Evolutionary conservation across 2,888 invertebrate genomes (phyloP).

Genomic region (Caenorhabditis uteleia): DNA sequence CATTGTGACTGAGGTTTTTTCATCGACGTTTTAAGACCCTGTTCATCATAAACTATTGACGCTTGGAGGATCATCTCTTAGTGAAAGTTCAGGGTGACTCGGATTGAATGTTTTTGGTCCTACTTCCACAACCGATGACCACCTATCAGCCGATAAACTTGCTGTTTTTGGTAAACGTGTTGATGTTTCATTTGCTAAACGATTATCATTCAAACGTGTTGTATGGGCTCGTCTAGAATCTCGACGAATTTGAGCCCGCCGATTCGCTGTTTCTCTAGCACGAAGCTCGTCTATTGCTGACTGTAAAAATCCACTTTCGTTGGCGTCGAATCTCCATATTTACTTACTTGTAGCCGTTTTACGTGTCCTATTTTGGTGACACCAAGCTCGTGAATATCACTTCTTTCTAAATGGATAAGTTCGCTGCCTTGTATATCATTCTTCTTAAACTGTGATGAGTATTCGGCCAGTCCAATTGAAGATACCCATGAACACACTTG

Average conservation of each 20-base stretch:
- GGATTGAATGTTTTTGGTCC: too few species aligned
- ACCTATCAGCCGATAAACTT: conserved; percentile 2
- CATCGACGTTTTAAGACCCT: too few species aligned
- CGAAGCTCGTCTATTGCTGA: conserved; percentile 27
- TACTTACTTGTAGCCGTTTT: conserved; percentile 80
- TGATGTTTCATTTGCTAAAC: too few species aligned
- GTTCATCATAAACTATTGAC: too few species aligned
- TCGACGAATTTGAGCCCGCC: not conserved
- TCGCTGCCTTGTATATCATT: conserved; percentile 50
- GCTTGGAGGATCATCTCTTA: too few species aligned
- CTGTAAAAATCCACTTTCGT: conserved; percentile 11
- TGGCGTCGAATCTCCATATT: not conserved
- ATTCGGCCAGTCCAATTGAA: conserved; percentile 85
- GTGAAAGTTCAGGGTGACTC: too few species aligned
- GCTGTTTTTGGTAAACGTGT: too few species aligned
- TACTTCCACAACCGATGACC: too few species aligned
- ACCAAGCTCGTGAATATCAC: conserved; percentile 81
- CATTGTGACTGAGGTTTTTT: too few species aligned
- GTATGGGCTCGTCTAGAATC: conserved; percentile 15
- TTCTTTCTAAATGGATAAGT: conserved; percentile 77
- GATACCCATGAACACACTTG: conserved; percentile 92
- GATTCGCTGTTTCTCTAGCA: conserved; percentile 14
- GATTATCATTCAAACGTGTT: not conserved
- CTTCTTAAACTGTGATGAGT: conserved; percentile 84
- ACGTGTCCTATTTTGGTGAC: conserved; percentile 94